Conservation (phyloP, 2,888 invertebrate genomes). For the Plagodis pulveraria region DNA sequence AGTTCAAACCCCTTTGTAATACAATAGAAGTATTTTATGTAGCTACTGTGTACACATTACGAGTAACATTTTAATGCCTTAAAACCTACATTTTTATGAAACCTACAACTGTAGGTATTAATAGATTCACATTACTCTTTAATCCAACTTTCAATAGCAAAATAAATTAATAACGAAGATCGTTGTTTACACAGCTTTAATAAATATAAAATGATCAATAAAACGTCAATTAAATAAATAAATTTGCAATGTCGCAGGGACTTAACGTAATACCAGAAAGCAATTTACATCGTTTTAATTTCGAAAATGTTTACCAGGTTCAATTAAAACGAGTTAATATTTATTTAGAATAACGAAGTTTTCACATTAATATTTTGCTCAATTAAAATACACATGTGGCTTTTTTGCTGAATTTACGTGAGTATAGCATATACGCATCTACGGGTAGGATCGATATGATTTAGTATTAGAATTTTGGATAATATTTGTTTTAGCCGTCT, state of each 20-base stretch:
- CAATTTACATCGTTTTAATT: slow-evolving; percentile 16
- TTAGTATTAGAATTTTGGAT: no score
- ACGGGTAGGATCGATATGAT: neutral
- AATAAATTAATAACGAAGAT: neutral
- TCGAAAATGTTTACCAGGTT: slow-evolving; percentile 14
- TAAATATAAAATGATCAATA: slow-evolving; percentile 1
- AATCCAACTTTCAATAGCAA: neutral
- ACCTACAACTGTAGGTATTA: no score
- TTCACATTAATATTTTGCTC: slow-evolving; percentile 4
- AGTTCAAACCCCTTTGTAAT: no score
- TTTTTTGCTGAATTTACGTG: neutral
- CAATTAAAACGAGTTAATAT: slow-evolving; percentile 20
- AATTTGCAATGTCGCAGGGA: neutral
- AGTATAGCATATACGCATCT: neutral
- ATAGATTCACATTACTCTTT: no score
- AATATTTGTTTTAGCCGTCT: no score
- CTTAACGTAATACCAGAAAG: slow-evolving; percentile 6
- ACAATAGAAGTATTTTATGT: no score
- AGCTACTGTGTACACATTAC: no score
- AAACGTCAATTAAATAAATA: neutral
- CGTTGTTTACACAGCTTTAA: neutral
- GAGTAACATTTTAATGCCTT: no score
- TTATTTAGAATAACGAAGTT: slow-evolving; percentile 14
- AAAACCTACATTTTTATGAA: no score
- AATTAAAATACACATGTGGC: slow-evolving; percentile 5